Evolutionary conservation across 2,888 invertebrate species (phyloP).

Genomic region (Icerya purchasi): DNA sequence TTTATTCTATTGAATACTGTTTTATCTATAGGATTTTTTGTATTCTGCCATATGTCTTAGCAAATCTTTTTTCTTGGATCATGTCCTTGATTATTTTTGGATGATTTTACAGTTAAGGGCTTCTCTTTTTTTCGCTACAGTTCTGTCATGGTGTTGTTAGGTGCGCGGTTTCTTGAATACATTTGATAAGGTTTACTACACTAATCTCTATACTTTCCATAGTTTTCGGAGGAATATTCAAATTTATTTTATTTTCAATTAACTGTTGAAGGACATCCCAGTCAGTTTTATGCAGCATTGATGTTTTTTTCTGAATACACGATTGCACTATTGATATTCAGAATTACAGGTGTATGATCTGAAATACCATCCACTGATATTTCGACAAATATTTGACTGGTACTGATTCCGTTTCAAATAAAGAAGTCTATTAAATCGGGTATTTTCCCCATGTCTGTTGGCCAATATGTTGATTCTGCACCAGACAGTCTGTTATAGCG

Average conservation of each 20-base stretch:
- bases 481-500: neutral
- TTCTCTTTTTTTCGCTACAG: neutral
- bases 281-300: neutral
- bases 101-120: neutral
- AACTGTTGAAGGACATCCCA: neutral
- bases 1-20: neutral
- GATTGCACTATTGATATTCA: neutral
- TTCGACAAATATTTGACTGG: neutral
- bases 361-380: neutral
- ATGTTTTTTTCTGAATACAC: neutral
- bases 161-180: neutral
- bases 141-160: neutral
- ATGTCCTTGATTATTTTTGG: neutral
- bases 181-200: neutral
- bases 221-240: neutral
- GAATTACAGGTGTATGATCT: neutral
- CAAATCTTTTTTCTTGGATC: neutral
- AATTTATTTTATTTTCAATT: neutral
- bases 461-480: neutral
- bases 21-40: neutral
- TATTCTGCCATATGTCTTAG: neutral
- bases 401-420: neutral
- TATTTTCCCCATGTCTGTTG: neutral
- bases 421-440: neutral
- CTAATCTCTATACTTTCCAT: neutral